Conservation (phyloP, 2,113 vertebrate species). For the Ameiurus melas region DNA sequence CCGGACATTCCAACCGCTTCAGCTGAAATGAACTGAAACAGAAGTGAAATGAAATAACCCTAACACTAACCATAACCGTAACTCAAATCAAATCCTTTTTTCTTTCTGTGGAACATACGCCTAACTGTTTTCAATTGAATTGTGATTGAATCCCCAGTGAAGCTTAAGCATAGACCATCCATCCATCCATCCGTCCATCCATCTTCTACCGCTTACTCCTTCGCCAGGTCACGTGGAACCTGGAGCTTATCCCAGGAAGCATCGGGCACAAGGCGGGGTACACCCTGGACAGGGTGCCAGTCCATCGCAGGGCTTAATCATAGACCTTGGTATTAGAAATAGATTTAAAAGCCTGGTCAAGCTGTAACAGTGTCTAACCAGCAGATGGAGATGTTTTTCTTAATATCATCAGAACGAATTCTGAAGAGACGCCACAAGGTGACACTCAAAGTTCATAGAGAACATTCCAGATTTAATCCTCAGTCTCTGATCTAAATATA, state of each 20-base stretch:
- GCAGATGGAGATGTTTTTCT: conserved; percentile 34
- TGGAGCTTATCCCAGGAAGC: no score
- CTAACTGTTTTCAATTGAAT: not conserved
- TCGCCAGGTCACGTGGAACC: no score
- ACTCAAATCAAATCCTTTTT: not conserved
- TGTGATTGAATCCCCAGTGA: not conserved
- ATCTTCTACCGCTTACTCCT: no score
- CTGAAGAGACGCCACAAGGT: conserved; percentile 22
- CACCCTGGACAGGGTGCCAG: no score
- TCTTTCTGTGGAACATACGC: not conserved
- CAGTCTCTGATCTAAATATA: not conserved
- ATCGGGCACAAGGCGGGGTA: no score
- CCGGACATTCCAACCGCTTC: not conserved
- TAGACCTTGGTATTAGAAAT: not conserved
- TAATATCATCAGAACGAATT: not conserved
- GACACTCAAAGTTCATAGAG: conserved; percentile 21
- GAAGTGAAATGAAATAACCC: not conserved
- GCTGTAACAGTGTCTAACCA: not conserved
- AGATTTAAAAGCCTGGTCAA: not conserved
- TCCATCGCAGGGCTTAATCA: no score
- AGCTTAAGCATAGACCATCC: not conserved
- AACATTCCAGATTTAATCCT: not conserved
- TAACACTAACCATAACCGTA: no score
- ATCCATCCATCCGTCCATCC: no score
- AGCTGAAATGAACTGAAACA: not conserved